Evolutionary conservation across 2,113 vertebrate genomes (phyloP), one percentile per base, ranked within the genome.

Genomic region (Carassius carassius): DNA sequence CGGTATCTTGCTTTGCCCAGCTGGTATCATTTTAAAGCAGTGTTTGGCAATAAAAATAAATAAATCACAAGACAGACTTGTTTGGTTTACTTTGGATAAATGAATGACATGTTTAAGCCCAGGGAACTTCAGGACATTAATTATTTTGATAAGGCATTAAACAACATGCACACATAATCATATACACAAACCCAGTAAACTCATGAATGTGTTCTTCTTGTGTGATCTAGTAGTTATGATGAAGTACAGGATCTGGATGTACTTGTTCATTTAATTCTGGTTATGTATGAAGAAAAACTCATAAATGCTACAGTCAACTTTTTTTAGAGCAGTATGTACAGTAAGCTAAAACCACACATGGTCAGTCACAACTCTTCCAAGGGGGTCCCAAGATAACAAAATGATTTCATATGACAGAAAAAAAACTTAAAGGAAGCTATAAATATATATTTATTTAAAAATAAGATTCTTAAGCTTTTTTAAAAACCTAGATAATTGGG

Each of bases 91-190:
- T 41, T 8, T 21, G 19, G 25, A 56, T 70, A 62, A 74, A 85
- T 87, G 67, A 83, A 78, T 67, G 17, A 49, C 65, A 32, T 49
- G 44, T 84, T 69, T 69, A 16, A 2, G 12, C 32, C 13, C 7
- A 47, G 74, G 75, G 72, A 85, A 78, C 73, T 69, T 73, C 17
- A 58, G 37, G 41, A 74, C 78, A 82, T 85, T 70, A 65, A 65
- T 85, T 75, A 49, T 32, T 65, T 79, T 47, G 32, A 84, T 72
- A 70, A 69, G 1, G 17, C 0, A 37, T 19, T 17, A 21, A 37
- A 67, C 51, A 47, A 41, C 56, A 37, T 23, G 13, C 21, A 16
- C 49, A 17, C 21, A 35, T 35, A 14, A 62, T 16, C 21, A 5
- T 21, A 65, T 17, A 58, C 19, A 49, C 73, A 2, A 47, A 29